phyloP scores from a whole-genome alignment of 2,888 invertebrate genomes.

The Acanthococcus lagerstroemiae region DNA sequence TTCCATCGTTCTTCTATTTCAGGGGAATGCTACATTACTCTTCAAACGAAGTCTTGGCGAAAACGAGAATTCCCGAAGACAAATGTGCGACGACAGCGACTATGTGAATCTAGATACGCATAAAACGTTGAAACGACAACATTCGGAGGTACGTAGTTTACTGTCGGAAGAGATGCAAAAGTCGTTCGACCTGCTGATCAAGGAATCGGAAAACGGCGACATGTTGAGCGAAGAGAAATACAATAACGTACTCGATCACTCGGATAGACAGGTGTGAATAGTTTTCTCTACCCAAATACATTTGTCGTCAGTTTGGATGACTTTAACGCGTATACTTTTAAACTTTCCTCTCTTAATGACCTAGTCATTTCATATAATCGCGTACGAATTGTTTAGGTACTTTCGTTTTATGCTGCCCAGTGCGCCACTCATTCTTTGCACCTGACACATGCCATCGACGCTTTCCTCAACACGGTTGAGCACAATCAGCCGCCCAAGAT shows the following conservation, averaged over 20 bases:
- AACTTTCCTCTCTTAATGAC: not conserved
- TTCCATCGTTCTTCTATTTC: conserved; percentile 12
- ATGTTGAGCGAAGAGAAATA: conserved; percentile 48
- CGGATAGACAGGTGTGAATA: conserved; percentile 53
- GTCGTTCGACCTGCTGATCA: conserved; percentile 63
- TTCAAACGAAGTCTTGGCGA: conserved; percentile 52
- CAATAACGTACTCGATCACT: conserved; percentile 47
- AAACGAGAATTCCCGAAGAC: conserved; percentile 38
- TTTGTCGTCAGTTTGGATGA: too few relatives aligned
- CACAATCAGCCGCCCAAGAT: conserved; percentile 86
- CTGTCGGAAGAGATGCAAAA: conserved; percentile 63
- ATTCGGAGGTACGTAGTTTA: conserved; percentile 61
- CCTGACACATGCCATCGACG: conserved; percentile 80
- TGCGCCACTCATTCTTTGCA: conserved; percentile 73
- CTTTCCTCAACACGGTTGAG: conserved; percentile 81
- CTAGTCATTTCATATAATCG: too few relatives aligned
- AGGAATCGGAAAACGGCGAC: conserved; percentile 57
- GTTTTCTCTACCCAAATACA: too few relatives aligned
- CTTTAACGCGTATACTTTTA: too few relatives aligned
- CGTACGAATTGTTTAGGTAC: conserved; percentile 53
- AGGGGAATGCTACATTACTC: conserved; percentile 67
- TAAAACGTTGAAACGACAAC: conserved; percentile 47
- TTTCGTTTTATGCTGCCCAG: conserved; percentile 80
- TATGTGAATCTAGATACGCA: conserved; percentile 63
- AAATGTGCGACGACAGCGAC: conserved; percentile 75